These are phyloP conservation scores for Acestrorhynchus altus DNA, from an alignment of 2,797 vertebrate species.

Conservation along the genomic window DNA sequence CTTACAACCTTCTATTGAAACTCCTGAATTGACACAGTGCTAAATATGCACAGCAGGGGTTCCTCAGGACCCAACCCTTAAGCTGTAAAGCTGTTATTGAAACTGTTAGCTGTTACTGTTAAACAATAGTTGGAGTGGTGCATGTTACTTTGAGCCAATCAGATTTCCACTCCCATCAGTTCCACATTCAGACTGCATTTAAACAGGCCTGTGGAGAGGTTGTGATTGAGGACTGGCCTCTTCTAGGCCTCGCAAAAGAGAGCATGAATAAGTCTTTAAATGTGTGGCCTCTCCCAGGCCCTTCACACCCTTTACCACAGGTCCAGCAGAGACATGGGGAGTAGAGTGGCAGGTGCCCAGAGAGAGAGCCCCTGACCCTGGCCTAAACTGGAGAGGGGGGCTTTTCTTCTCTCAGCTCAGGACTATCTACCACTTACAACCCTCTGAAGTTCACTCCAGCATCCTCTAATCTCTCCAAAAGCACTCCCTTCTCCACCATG, in stretches of 20 bases:
- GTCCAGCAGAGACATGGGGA: slow-evolving; percentile 46
- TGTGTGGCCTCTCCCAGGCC: slow-evolving; percentile 60
- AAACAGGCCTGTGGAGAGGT: slow-evolving; percentile 2
- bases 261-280: slow-evolving; percentile 46
- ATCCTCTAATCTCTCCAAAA: slow-evolving; percentile 1
- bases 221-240: slow-evolving; percentile 26
- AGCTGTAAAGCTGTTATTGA: neutral
- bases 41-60: neutral
- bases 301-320: slow-evolving; percentile 31
- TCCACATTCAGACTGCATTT: neutral
- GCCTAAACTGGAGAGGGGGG: slow-evolving; percentile 1
- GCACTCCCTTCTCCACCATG: neutral
- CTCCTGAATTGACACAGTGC: neutral
- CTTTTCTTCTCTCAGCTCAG: slow-evolving; percentile 27
- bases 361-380: slow-evolving; percentile 45
- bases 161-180: slow-evolving; percentile 5
- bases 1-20: neutral
- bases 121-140: neutral
- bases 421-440: neutral
- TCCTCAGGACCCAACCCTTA: neutral
- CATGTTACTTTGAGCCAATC: neutral
- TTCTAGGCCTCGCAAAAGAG: slow-evolving; percentile 1
- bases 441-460: slow-evolving; percentile 10
- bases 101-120: too few relatives aligned
- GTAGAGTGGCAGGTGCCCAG: slow-evolving; percentile 40